phyloP scores from a whole-genome alignment of 1,140 invertebrate species.

The Thaumetopoea pityocampa region DNA sequence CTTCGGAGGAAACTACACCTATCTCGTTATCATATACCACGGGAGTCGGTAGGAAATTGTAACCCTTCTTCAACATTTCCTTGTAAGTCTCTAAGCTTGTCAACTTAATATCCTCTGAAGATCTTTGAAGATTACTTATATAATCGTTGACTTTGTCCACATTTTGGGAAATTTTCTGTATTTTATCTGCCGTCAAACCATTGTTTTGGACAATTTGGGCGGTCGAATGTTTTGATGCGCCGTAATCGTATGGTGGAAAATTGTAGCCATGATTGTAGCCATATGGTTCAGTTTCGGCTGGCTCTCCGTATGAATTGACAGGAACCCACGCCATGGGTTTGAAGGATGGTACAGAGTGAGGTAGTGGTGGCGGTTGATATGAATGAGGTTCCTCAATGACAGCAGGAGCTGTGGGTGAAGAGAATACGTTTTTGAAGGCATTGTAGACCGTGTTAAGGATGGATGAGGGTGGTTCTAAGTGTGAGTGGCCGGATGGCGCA shows the following conservation, averaged over 20 bases:
- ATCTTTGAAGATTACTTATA: conserved; percentile 46
- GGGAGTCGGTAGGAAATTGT: conserved; percentile 46
- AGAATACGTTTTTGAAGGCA: conserved; percentile 54
- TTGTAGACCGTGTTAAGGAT: conserved; percentile 56
- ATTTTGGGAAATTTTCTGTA: conserved; percentile 60
- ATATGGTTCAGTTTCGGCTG: conserved; percentile 44
- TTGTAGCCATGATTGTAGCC: conserved; percentile 46
- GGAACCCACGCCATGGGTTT: conserved; percentile 52
- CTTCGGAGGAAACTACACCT: conserved; percentile 54
- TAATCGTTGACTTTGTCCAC: conserved; percentile 46
- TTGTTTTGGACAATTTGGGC: conserved; percentile 24
- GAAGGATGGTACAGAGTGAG: conserved; percentile 45
- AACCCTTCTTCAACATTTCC: conserved; percentile 45
- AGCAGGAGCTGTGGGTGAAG: conserved; percentile 31
- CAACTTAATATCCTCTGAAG: conserved; percentile 46
- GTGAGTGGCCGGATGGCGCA: conserved; percentile 37
- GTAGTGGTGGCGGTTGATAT: conserved; percentile 44
- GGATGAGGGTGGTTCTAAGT: conserved; percentile 56
- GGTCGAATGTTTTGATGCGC: conserved; percentile 40
- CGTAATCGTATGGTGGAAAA: conserved; percentile 35
- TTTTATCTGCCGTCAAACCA: conserved; percentile 50
- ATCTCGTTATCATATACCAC: conserved; percentile 59
- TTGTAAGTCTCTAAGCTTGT: conserved; percentile 36
- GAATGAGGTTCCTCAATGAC: conserved; percentile 5
- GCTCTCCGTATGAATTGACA: conserved; percentile 58